Base-by-base conservation (phyloP, 2,113 vertebrate genomes). In the Gambusia affinis region DNA sequence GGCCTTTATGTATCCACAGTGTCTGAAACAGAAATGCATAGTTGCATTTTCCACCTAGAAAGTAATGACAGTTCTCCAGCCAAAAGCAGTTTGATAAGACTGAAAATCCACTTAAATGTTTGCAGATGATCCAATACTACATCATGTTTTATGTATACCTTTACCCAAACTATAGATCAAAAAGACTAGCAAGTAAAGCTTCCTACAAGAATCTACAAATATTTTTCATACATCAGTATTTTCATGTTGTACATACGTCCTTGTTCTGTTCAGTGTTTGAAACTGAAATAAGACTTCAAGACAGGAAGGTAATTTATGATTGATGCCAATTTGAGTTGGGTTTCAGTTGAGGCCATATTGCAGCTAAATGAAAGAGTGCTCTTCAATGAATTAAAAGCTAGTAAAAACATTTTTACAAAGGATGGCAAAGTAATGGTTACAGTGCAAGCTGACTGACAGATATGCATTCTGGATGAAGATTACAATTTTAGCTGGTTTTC, bases 1-100 rank as follows among this genome's bases (percentile, higher is more conserved):
- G 19, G 95, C 95, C 89, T 95, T 96, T 85, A 96, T 96, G 64
- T 95, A 96, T 57, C 95, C 95, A 79, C 95, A 96, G 73, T 95
- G 95, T 84, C 95, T 95, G 91, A 70, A 85, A 86, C 74, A 67
- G 63, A 82, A 81, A 82, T 33, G 27, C 17, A 76, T 15, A 64
- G 51, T 29, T 63, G 24, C 27, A 29, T 71, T 70, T 75, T 51
- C 22, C 64, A 67, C 30, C 31, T 57, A 10, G 44, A 42, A 3
- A 28, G 24, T 4, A 61, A 12, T 1, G 19, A 67, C 3, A 75
- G 17, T 17, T 47, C 17, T 47, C 17, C 44, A 19, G 14, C 22
- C 27, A 64, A 44, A 77, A 47, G 22, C 15, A 78, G 1, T 24
- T 54, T 22, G 47, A 19, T 0, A 54, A 54, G 47, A 54, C 19